phyloP scores from a whole-genome alignment of 64 coral and sea anemone genomes.

The Trachythela sp. region DNA sequence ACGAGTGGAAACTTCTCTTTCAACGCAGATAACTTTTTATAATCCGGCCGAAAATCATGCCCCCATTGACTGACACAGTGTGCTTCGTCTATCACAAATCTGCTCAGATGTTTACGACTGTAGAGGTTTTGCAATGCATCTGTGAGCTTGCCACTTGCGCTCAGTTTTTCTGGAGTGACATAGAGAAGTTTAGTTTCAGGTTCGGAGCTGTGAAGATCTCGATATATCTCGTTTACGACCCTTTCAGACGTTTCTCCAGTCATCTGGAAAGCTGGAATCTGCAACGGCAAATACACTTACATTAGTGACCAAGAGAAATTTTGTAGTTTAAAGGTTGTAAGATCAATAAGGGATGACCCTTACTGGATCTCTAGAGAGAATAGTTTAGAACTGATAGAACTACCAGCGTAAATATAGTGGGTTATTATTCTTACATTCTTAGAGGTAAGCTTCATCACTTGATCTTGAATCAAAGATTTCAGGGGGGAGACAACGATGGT shows the following conservation, averaged over 20 bases:
- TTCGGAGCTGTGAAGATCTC: not conserved
- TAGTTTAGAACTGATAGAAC: too few relatives aligned
- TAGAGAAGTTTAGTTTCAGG: not conserved
- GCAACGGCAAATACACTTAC: not conserved
- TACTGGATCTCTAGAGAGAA: too few relatives aligned
- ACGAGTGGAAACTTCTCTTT: conserved; percentile 70
- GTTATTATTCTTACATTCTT: conserved; percentile 39
- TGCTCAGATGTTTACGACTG: not conserved
- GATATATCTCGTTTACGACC: not conserved
- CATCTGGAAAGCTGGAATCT: not conserved
- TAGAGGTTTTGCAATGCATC: not conserved
- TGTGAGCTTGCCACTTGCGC: not conserved
- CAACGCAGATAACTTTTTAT: conserved; percentile 59
- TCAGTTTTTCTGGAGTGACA: not conserved
- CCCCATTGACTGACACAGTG: not conserved
- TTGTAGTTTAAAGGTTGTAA: too few relatives aligned
- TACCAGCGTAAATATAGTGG: too few relatives aligned
- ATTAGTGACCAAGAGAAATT: too few relatives aligned
- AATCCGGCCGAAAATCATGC: not conserved
- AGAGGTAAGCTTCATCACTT: conserved; percentile 74
- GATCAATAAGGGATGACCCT: too few relatives aligned
- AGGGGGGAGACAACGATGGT: conserved; percentile 93
- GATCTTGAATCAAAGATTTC: conserved; percentile 94
- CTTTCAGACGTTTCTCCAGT: not conserved
- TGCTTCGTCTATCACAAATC: not conserved